Evolutionary conservation across 2,888 invertebrate genomes (phyloP).

Genomic region (Bursaphelenchus okinawaensis): DNA sequence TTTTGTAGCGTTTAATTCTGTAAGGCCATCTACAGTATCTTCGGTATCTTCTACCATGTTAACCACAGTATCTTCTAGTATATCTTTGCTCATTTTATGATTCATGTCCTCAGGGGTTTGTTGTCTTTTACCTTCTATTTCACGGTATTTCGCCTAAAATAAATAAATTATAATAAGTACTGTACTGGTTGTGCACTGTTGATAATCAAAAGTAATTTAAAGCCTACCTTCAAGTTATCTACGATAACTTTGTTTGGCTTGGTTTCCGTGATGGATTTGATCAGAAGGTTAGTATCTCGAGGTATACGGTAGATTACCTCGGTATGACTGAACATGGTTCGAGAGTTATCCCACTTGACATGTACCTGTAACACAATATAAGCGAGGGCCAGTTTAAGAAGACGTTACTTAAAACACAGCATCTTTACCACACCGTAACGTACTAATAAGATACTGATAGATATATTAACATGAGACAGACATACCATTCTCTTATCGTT

Average conservation of each 20-base stretch:
- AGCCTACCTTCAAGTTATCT: neutral
- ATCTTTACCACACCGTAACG: too few species aligned
- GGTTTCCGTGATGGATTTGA: neutral
- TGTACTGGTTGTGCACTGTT: too few species aligned
- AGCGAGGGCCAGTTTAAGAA: too few species aligned
- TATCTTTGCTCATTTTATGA: neutral
- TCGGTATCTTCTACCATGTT: neutral
- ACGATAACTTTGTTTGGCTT: neutral
- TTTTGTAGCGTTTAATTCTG: too few species aligned
- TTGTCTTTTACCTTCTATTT: neutral
- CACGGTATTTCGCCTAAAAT: neutral
- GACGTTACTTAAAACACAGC: neutral
- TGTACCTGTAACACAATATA: constrained; percentile 13
- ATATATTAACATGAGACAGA: neutral
- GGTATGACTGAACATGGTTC: constrained; percentile 2
- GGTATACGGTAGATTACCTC: constrained; percentile 1
- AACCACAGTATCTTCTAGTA: too few species aligned
- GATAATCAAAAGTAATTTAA: too few species aligned
- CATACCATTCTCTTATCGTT: constrained; percentile 5
- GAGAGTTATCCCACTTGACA: constrained; percentile 4
- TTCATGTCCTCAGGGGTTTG: neutral
- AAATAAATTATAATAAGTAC: too few species aligned
- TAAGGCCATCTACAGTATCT: too few species aligned
- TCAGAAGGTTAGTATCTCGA: neutral
- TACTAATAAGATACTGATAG: too few species aligned